Percentiles rank a stretch among this genome's conserved stretches.
Conservation (phyloP, 1,140 invertebrate genomes). For the Hylaeus volcanicus region DNA sequence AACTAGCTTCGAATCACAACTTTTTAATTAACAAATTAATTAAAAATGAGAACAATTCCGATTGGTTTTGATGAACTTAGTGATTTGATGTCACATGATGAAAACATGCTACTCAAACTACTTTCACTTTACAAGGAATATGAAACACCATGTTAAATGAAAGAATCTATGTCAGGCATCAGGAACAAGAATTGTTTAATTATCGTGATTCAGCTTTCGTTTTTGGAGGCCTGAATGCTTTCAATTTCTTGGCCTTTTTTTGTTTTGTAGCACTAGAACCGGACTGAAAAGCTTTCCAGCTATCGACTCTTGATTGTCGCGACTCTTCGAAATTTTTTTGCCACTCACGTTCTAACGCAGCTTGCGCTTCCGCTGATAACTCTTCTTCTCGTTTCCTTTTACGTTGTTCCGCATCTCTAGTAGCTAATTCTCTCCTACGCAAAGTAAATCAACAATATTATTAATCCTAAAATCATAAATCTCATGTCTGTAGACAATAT, state of each 20-base stretch:
- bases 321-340: conserved; percentile 99
- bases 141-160: conserved; percentile 42
- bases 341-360: conserved; percentile 95
- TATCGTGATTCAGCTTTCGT: conserved; percentile 97
- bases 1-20: conserved; percentile 40
- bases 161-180: conserved; percentile 37
- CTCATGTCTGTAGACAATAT: background rate
- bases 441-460: conserved; percentile 23
- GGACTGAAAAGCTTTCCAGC: conserved; percentile 97
- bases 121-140: conserved; percentile 45
- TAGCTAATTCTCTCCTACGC: conserved; percentile 86
- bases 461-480: background rate
- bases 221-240: conserved; percentile 95
- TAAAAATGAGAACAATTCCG: conserved; percentile 4
- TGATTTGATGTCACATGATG: conserved; percentile 8
- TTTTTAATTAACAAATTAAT: conserved; percentile 29
- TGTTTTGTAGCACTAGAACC: conserved; percentile 86
- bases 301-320: conserved; percentile 94
- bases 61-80: conserved; percentile 7
- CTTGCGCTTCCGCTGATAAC: conserved; percentile 94
- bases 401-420: conserved; percentile 94
- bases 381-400: conserved; percentile 97
- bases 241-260: conserved; percentile 89
- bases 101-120: conserved; percentile 26
- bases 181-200: conserved; percentile 62